Evolutionary conservation across 1,140 invertebrate genomes (phyloP).

Genomic region (Cardiocondyla obscurior): DNA sequence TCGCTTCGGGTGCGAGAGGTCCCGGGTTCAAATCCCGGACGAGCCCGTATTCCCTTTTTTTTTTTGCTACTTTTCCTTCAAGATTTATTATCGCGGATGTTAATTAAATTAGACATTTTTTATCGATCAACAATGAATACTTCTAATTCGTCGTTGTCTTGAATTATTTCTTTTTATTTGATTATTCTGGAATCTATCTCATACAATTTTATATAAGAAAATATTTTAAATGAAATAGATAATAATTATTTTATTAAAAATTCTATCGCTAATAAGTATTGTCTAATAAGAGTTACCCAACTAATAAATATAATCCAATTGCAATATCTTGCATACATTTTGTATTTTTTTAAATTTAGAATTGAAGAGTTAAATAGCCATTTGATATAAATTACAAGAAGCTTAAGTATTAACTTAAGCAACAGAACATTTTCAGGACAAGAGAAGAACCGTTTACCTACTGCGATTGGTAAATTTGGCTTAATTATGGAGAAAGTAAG

Average conservation of each 20-base stretch:
- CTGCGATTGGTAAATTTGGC: slow-evolving; percentile 56
- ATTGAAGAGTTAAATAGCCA: neutral
- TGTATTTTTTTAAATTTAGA: neutral
- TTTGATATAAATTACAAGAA: neutral
- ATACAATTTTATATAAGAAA: neutral
- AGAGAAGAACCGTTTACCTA: slow-evolving; percentile 28
- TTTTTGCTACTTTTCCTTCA: slow-evolving; percentile 58
- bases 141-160: neutral
- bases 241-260: neutral
- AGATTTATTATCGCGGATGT: too few species aligned
- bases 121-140: neutral
- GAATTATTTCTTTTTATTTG: neutral
- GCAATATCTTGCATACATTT: too few species aligned
- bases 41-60: slow-evolving; percentile 83
- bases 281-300: neutral
- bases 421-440: neutral
- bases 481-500: slow-evolving; percentile 75
- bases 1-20: slow-evolving; percentile 93
- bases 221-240: neutral
- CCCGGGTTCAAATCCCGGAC: slow-evolving; percentile 93
- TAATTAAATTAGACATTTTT: neutral
- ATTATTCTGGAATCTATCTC: neutral
- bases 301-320: slow-evolving; percentile 1
- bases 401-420: neutral
- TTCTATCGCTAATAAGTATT: neutral